Evolutionary conservation across 2,888 invertebrate species (phyloP).

Genomic region (Camponotus fellah): DNA sequence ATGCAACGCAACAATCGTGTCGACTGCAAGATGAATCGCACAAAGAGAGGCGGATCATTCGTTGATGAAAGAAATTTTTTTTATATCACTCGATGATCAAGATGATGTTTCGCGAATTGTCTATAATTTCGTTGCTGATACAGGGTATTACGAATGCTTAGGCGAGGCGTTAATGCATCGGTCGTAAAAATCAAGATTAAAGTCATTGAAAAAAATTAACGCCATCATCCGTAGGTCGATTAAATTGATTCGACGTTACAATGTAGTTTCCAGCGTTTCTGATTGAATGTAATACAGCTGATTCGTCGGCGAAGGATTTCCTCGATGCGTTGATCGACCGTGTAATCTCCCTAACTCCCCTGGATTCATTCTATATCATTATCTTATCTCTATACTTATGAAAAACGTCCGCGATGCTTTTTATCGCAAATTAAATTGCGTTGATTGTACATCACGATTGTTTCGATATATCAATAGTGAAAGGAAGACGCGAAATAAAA

Average conservation of each 20-base stretch:
- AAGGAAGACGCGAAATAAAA: constrained; percentile 16
- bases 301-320: constrained; percentile 6
- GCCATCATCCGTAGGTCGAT: background rate
- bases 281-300: constrained; percentile 34
- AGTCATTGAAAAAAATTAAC: constrained; percentile 34
- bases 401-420: constrained; percentile 24
- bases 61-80: background rate
- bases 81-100: background rate
- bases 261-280: background rate
- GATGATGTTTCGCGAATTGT: constrained; percentile 25
- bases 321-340: constrained; percentile 23
- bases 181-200: constrained; percentile 20
- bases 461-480: constrained; percentile 10
- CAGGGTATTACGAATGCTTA: constrained; percentile 53
- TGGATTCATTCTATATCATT: constrained; percentile 44
- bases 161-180: constrained; percentile 41
- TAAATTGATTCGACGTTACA: constrained; percentile 38
- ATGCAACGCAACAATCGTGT: constrained; percentile 13
- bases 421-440: constrained; percentile 39
- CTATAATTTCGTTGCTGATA: constrained; percentile 54
- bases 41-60: background rate
- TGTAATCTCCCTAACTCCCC: constrained; percentile 25
- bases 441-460: constrained; percentile 30
- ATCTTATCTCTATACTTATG: constrained; percentile 26
- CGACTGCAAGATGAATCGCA: background rate